A percentile compares a stretch with the other conserved stretches of the same genome.
These are phyloP conservation scores for Cirrhinus molitorella DNA, from an alignment of 2,797 vertebrate genomes.

Conservation along the genomic window DNA sequence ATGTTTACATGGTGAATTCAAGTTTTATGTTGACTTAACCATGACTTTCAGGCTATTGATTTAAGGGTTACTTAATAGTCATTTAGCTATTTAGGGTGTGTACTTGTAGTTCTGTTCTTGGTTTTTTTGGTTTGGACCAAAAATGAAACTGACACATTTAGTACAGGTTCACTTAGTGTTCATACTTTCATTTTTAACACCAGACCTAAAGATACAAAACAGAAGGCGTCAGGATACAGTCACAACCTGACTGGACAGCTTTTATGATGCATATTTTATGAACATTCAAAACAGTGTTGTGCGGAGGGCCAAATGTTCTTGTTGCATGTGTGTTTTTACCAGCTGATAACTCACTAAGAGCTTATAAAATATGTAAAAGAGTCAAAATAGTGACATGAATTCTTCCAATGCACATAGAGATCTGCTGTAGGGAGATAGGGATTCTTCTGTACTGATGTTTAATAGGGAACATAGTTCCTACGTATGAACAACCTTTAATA, in stretches of 20 bases:
- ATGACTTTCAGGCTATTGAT: not conserved
- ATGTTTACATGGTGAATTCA: not conserved
- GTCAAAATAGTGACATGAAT: not conserved
- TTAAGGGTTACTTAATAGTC: not conserved
- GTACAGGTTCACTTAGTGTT: not conserved
- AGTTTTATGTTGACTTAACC: not conserved
- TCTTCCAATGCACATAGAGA: not conserved
- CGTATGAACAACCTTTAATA: no score
- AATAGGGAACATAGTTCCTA: not conserved
- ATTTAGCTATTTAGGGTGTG: not conserved
- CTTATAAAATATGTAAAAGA: no score
- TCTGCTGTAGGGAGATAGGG: not conserved
- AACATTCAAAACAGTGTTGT: not conserved
- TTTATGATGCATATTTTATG: not conserved
- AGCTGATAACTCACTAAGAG: not conserved
- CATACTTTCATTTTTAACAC: not conserved
- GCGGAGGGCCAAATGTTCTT: not conserved
- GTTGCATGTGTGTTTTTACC: not conserved
- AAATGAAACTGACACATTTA: not conserved
- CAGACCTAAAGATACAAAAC: not conserved
- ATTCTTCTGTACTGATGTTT: not conserved
- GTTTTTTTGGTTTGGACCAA: not conserved
- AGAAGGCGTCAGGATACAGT: not conserved
- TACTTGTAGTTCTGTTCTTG: no score
- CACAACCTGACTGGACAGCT: not conserved